Evolutionary conservation across 2,113 vertebrate species (phyloP), one percentile per base, ranked within the genome.

Genomic region (Delphinapterus leucas): DNA sequence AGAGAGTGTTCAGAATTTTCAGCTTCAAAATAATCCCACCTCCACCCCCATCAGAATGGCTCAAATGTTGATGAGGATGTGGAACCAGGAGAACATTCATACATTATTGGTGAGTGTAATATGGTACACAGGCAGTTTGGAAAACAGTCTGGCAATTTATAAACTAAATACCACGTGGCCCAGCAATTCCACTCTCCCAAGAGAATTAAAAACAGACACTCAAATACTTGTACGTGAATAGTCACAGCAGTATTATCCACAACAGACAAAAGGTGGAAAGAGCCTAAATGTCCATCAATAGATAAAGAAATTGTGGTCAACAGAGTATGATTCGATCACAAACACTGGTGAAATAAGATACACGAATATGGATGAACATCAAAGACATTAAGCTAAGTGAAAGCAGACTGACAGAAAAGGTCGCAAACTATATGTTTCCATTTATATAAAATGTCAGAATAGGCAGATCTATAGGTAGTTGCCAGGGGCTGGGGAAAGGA

Each of bases 291-390:
- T 25, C 53, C 18, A 15, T 1, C 53, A 21, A 8, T 3, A 17
- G 67, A 28, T 7, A 18, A 41, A 90, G 33, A 53, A 18, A 41
- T 0, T 7, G 25, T 15, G 49, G 49, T 80, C n/a, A 23, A n/a
- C 2, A 5, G 26, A 18, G 2, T 11, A 8, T 1, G 28, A 44
- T 2, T 26, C 12, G 4, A 49, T 36, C 36, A 8, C 1, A 33
- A 31, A 31, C n/a, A 26, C 44, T 14, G 7, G 31, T 23, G 12
- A 2, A 26, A 26, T 1, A 14, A 41, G 44, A 53, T 6, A 20
- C 21, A 14, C 8, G 44, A 17, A 18, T 41, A 28, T 0, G 5
- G 60, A n/a, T 2, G 1, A 49, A 26, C 1, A 4, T 25, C 31
- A 12, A 12, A 26, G 21, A 1, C 15, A 25, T 38, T 1, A 20